These are phyloP conservation scores for Halocaridina rubra DNA, from an alignment of 2,888 invertebrate species.

Conservation along the genomic window DNA sequence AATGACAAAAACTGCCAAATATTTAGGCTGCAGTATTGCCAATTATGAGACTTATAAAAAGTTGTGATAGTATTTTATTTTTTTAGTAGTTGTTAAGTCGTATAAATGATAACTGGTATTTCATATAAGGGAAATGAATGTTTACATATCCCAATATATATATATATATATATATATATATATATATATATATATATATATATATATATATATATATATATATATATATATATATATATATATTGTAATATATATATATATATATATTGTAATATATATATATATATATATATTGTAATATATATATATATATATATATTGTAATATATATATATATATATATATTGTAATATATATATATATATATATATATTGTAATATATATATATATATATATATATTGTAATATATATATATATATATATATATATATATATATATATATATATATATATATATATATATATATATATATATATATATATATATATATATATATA, in stretches of 20 bases:
- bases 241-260: background rate
- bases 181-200: constrained; percentile 28
- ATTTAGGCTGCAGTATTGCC: too few relatives aligned
- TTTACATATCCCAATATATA: background rate
- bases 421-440: constrained; percentile 17
- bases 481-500: background rate
- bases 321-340: constrained; percentile 38
- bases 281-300: background rate
- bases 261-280: constrained; percentile 6
- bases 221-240: background rate
- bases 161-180: background rate
- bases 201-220: constrained; percentile 33
- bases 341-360: constrained; percentile 26
- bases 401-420: constrained; percentile 33
- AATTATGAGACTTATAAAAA: too few relatives aligned
- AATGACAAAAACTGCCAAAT: too few relatives aligned
- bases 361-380: too few relatives aligned
- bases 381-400: too few relatives aligned
- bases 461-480: background rate
- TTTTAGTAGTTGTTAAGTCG: too few relatives aligned
- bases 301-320: background rate
- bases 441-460: background rate
- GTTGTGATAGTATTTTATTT: too few relatives aligned
- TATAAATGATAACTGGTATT: too few relatives aligned
- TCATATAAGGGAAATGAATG: background rate